phyloP scores from a whole-genome alignment of 2,888 invertebrate genomes.

The Ditula angustiorana region DNA sequence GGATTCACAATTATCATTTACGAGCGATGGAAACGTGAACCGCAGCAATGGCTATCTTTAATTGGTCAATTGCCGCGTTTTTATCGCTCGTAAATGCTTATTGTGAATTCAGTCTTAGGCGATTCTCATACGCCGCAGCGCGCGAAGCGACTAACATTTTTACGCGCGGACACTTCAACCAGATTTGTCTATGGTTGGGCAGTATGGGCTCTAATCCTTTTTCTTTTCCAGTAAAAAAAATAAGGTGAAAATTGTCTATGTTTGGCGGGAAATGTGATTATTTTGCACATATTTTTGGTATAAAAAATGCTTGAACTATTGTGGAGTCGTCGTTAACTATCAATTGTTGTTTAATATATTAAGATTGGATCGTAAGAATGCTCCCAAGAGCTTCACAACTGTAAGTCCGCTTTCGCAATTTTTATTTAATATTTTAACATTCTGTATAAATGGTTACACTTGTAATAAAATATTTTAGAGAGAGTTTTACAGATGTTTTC shows the following conservation, averaged over 20 bases:
- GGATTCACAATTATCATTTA: no score
- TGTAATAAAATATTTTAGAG: constrained; percentile 51
- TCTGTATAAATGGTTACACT: constrained; percentile 34
- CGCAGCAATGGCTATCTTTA: no score
- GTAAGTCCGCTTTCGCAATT: not conserved
- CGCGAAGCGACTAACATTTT: no score
- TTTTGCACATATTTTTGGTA: no score
- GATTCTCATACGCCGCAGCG: no score
- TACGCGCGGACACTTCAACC: no score
- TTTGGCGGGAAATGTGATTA: constrained; percentile 19
- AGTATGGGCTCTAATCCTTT: not conserved
- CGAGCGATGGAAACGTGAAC: no score
- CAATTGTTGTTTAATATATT: not conserved
- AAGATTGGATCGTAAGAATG: constrained; percentile 7
- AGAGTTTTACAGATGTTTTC: constrained; percentile 70
- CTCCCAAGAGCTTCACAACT: constrained; percentile 28
- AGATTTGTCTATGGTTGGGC: no score
- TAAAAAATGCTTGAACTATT: not conserved
- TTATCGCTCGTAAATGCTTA: no score
- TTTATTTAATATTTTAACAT: not conserved
- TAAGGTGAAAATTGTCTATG: not conserved
- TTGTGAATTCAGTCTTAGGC: no score
- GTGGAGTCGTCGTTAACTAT: not conserved
- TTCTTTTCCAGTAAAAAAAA: not conserved
- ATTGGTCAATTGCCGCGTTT: no score